Percentiles rank a stretch among this genome's conserved stretches.
phyloP scores from a whole-genome alignment of 2,888 invertebrate species.

The Acleris emargana region DNA sequence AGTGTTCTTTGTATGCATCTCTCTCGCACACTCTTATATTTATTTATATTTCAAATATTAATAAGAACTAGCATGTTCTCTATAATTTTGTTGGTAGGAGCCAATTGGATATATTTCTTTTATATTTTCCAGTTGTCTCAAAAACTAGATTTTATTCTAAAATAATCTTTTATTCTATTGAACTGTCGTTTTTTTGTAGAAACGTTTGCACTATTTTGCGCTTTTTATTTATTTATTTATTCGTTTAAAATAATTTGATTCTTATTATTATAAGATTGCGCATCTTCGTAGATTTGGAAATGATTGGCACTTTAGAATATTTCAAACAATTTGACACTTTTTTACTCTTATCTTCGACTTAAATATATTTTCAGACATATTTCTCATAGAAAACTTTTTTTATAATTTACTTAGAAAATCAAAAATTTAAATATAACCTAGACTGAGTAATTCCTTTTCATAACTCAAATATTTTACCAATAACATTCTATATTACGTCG shows the following conservation, averaged over 20 bases:
- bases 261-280: constrained; percentile 42
- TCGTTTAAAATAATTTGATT: constrained; percentile 19
- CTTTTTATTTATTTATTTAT: constrained; percentile 38
- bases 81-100: constrained; percentile 18
- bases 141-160: background rate
- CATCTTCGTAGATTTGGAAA: constrained; percentile 41
- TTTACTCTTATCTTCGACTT: background rate
- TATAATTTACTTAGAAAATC: too few relatives aligned
- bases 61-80: constrained; percentile 41
- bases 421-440: too few relatives aligned
- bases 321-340: background rate
- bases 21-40: constrained; percentile 66
- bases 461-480: too few relatives aligned
- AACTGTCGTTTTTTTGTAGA: constrained; percentile 41
- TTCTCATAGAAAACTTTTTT: too few relatives aligned
- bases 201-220: constrained; percentile 52
- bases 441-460: too few relatives aligned
- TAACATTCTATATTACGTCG: too few relatives aligned
- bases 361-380: too few relatives aligned
- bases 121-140: constrained; percentile 1
- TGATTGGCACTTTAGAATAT: constrained; percentile 22
- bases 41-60: constrained; percentile 31
- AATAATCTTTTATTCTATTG: constrained; percentile 1
- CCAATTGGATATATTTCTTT: background rate
- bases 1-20: constrained; percentile 77